Evolutionary conservation across 2,113 vertebrate genomes (phyloP).

Genomic region (Triplophysa tibetana): DNA sequence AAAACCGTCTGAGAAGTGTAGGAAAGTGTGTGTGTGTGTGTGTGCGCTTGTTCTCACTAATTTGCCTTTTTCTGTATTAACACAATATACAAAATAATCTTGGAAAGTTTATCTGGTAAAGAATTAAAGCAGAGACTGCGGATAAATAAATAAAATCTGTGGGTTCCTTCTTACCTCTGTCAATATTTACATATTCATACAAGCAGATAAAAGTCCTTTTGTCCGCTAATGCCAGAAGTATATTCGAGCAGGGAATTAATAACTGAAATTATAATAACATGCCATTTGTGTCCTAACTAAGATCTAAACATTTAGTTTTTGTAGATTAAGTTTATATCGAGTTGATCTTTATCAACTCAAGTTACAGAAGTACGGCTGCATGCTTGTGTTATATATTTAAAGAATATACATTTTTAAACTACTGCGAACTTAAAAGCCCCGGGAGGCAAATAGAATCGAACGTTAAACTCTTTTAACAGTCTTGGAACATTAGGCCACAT

Average conservation of each 20-base stretch:
- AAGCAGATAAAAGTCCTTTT: slow-evolving; percentile 1
- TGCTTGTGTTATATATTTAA: neutral
- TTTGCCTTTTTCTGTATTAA: slow-evolving; percentile 41
- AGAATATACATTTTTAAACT: neutral
- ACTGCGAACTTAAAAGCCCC: neutral
- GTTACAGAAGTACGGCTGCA: neutral
- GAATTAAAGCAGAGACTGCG: slow-evolving; percentile 4
- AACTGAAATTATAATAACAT: neutral
- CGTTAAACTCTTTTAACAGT: neutral
- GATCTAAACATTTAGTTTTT: neutral
- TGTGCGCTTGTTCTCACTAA: neutral
- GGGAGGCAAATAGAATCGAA: neutral
- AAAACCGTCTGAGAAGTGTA: neutral
- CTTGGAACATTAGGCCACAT: too few species aligned
- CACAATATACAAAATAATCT: slow-evolving; percentile 42
- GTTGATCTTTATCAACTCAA: neutral
- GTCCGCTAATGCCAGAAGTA: neutral
- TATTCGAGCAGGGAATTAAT: slow-evolving; percentile 8
- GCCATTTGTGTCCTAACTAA: neutral
- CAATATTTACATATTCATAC: slow-evolving; percentile 42
- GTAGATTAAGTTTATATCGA: neutral
- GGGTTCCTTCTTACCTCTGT: slow-evolving; percentile 19
- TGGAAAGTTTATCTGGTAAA: slow-evolving; percentile 4
- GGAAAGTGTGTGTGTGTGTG: slow-evolving; percentile 16
- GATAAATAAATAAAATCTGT: slow-evolving; percentile 41